Conservation (phyloP, 1,140 invertebrate genomes). For the Meteorus sp. region DNA sequence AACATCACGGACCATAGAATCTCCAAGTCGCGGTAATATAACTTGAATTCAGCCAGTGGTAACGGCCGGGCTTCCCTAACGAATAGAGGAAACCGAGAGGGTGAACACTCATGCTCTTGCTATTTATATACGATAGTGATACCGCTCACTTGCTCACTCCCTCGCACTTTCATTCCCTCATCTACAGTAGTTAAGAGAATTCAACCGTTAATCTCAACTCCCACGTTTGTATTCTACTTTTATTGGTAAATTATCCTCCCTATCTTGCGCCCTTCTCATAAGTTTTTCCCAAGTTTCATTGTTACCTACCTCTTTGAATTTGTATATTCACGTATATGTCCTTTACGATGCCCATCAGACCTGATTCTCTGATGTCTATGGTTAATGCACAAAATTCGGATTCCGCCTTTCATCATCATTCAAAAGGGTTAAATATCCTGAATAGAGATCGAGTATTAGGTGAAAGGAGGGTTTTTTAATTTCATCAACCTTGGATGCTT, state of each 20-base stretch:
- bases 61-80: constrained; percentile 23
- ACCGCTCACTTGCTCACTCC: neutral
- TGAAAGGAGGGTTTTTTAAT: no score
- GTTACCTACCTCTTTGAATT: neutral
- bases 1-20: constrained; percentile 47
- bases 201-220: no score
- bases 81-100: constrained; percentile 1
- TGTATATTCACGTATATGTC: no score
- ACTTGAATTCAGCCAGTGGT: constrained; percentile 36
- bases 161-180: neutral
- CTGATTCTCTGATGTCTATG: neutral
- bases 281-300: neutral
- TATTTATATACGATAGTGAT: neutral
- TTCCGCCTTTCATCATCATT: no score
- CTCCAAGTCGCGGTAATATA: constrained; percentile 37
- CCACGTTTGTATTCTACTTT: neutral
- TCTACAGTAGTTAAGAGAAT: no score
- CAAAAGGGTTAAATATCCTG: no score
- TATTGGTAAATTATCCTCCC: constrained; percentile 6
- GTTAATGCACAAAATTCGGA: neutral
- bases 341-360: neutral
- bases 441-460: no score
- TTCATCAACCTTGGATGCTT: no score
- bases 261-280: no score
- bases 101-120: neutral